Percentiles rank a stretch among this genome's conserved stretches.
Conservation (phyloP, 2,888 invertebrate species). For the Leptopilina myrica region DNA sequence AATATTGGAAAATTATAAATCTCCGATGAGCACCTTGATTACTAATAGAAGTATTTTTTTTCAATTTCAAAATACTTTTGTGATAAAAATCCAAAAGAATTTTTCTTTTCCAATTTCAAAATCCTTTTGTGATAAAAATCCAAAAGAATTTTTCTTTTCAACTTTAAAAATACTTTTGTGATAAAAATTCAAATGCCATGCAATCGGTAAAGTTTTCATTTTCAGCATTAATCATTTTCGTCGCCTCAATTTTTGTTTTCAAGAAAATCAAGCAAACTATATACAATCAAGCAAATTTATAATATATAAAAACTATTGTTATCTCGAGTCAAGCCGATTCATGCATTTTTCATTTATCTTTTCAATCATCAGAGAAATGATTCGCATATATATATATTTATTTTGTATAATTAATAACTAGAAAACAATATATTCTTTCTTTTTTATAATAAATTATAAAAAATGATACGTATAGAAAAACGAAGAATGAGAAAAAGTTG, state of each 20-base stretch:
- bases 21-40: neutral
- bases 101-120: too few species aligned
- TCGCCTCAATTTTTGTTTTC: neutral
- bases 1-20: neutral
- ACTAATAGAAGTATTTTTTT: neutral
- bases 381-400: neutral
- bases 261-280: neutral
- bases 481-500: neutral
- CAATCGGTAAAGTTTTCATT: neutral
- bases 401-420: neutral
- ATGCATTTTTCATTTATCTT: neutral
- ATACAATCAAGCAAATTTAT: neutral
- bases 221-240: neutral
- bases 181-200: neutral
- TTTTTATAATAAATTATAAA: neutral
- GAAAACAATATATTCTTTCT: neutral
- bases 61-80: neutral
- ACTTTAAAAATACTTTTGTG: neutral
- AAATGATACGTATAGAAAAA: neutral
- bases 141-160: neutral
- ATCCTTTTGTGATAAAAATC: neutral
- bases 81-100: neutral
- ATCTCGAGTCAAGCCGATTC: conserved; percentile 19
- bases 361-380: neutral
- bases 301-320: conserved; percentile 13